Evolutionary conservation across 2,113 vertebrate species (phyloP), one percentile per base, ranked within the genome.

Genomic region (Lophura nycthemera): DNA sequence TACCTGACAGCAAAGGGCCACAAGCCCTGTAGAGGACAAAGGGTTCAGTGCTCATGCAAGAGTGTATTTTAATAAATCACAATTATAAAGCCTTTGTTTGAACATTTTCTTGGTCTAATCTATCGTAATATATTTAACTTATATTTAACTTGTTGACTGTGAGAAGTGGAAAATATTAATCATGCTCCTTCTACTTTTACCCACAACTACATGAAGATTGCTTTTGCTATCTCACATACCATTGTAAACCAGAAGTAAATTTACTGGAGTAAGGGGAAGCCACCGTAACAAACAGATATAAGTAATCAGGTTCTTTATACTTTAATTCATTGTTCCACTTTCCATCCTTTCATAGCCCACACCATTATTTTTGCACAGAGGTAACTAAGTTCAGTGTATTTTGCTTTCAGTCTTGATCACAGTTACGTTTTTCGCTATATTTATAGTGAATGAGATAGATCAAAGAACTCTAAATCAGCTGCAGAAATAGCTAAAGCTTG

Each of bases 381-480:
- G 78, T 91, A 95, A 91, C 82, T 48, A 86, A 74, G 76, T 88
- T 94, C 93, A 88, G 72, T 50, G n/a, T 91, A 86, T 88, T 91
- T 92, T 89, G 30, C 87, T 95, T 93, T 64, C 65, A 91, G 79
- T 57, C 85, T 89, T 92, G 79, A 86, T 80, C 82, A 45, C 8
- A 16, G 82, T 91, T 89, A 91, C 72, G 90, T 97, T 76, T 95
- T 91, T 4, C 3, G 0, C 57, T 86, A n/a, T 92, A 95, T 95
- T 95, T 95, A 94, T 81, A 95, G 87, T 48, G 91, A 91, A 88
- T 48, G 27, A 90, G 79, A 83, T 69, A 95, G 85, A 91, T 86
- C 83, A 95, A 97, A 93, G 83, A 92, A 88, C 72, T 78, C 43
- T 88, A 96, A 91, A 95, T 96, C 88, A 91, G 60, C 76, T 72